A percentile compares a stretch with the other conserved stretches of the same genome.
These are phyloP conservation scores for Phrynocephalus forsythii DNA, from an alignment of 2,797 vertebrate species.

Conservation along the genomic window DNA sequence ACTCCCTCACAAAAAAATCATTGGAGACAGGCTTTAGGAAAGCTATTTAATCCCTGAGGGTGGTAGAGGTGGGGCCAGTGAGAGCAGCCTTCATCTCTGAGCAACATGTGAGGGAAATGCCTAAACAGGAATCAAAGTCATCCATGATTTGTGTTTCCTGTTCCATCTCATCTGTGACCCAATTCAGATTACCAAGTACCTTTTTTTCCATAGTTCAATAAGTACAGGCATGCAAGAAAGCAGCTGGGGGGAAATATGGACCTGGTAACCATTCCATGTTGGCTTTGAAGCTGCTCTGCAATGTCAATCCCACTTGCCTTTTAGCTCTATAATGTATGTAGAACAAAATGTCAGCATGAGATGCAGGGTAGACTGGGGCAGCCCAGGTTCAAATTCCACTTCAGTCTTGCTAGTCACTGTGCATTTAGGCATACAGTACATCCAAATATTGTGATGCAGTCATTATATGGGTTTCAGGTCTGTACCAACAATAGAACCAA, in stretches of 20 bases:
- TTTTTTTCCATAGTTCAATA: not conserved
- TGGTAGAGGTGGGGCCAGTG: too few species aligned
- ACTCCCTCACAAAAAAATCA: too few species aligned
- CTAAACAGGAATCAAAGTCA: not conserved
- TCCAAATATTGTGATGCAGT: not conserved
- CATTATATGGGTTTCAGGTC: not conserved
- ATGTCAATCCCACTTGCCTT: not conserved
- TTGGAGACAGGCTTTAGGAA: not conserved
- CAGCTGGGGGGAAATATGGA: not conserved
- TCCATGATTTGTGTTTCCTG: not conserved
- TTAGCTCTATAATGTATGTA: not conserved
- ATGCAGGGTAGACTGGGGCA: not conserved
- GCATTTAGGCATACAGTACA: fast-evolving
- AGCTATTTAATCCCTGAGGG: not conserved
- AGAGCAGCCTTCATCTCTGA: not conserved
- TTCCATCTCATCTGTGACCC: not conserved
- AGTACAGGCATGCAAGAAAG: not conserved
- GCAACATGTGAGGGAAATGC: not conserved
- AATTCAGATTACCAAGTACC: not conserved
- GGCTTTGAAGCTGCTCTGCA: not conserved
- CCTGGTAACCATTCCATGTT: not conserved
- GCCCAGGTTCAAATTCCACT: not conserved
- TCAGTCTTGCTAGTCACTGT: not conserved
- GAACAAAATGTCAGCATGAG: not conserved
- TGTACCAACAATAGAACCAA: not conserved